A percentile compares a stretch with the other conserved stretches of the same genome.
phyloP scores from a whole-genome alignment of 2,888 invertebrate genomes.

The Stomorhina lunata region DNA sequence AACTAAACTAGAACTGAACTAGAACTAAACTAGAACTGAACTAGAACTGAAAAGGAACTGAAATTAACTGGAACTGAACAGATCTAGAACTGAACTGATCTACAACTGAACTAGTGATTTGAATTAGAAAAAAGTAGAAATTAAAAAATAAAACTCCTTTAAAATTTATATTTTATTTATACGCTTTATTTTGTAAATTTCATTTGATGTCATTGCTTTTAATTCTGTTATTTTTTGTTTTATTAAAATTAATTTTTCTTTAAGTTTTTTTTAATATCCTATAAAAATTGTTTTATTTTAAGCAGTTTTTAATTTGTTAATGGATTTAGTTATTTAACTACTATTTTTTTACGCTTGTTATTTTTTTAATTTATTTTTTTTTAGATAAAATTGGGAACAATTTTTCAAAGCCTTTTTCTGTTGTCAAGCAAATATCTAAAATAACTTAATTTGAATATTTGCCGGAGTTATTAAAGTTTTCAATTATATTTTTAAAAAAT shows the following conservation, averaged over 20 bases:
- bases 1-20: too few species aligned
- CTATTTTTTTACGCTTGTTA: not conserved
- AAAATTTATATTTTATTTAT: not conserved
- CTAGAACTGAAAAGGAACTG: too few species aligned
- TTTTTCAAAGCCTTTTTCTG: not conserved
- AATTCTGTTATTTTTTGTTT: not conserved
- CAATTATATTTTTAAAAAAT: not conserved
- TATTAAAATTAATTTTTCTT: not conserved
- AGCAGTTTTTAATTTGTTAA: slow-evolving; percentile 20
- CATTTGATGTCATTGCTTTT: slow-evolving; percentile 24
- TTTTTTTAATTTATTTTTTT: not conserved
- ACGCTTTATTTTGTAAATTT: slow-evolving; percentile 27
- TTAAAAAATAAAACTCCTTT: too few species aligned
- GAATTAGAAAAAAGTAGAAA: too few species aligned
- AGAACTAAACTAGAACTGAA: too few species aligned
- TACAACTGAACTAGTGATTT: too few species aligned
- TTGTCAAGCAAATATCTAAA: not conserved
- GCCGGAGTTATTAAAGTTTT: too few species aligned
- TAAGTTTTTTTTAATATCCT: not conserved
- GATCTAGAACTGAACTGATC: too few species aligned
- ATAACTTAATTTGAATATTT: not conserved
- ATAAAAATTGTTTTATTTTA: slow-evolving; percentile 11
- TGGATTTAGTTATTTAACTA: not conserved
- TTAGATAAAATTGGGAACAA: slow-evolving; percentile 1
- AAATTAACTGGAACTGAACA: too few species aligned